Evolutionary conservation across 2,113 vertebrate species (phyloP), one percentile per base, ranked within the genome.

Genomic region (Xiphias gladius): DNA sequence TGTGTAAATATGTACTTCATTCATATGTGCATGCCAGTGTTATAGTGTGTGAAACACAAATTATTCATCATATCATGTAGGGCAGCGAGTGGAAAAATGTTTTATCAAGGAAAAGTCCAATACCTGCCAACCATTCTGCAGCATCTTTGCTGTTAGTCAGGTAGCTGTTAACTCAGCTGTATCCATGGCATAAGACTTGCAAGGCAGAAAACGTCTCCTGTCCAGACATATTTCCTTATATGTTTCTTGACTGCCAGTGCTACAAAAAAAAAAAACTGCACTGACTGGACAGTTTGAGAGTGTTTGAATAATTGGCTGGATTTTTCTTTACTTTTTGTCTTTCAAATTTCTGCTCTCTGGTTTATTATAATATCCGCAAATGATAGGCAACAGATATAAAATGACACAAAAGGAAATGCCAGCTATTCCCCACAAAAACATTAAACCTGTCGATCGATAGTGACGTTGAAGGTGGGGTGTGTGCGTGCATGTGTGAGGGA

Each of bases 401-500:
- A 4, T 70, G 81, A 88, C 74, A 93, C 70, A 86, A 90, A 89
- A 91, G 87, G 82, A 92, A 93, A 93, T 89, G 89, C 77, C 84
- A 88, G 78, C 91, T 85, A 84, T 89, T 91, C 69, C 89, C 84
- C 79, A 87, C 85, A 88, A 91, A 94, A 94, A 93, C 90, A 93
- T 94, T 87, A 92, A 94, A 92, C 93, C 87, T 91, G 88, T 84
- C 85, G 32, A 95, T 96, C 94, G 82, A 95, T 93, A 88, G 89
- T 92, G 94, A 93, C 30, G 94, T 93, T 80, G 90, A 93, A 93
- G 91, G 92, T 91, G 91, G 91, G 90, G 83, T 94, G 94, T 93
- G 91, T 94, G 94, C 73, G 90, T 95, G 94, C 92, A 94, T 93
- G 92, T 93, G 93, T 88, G 93, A 91, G 93, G 90, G 91, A 93